Evolutionary conservation across 2,797 vertebrate species (phyloP).

Genomic region (Xerus rutilus): DNA sequence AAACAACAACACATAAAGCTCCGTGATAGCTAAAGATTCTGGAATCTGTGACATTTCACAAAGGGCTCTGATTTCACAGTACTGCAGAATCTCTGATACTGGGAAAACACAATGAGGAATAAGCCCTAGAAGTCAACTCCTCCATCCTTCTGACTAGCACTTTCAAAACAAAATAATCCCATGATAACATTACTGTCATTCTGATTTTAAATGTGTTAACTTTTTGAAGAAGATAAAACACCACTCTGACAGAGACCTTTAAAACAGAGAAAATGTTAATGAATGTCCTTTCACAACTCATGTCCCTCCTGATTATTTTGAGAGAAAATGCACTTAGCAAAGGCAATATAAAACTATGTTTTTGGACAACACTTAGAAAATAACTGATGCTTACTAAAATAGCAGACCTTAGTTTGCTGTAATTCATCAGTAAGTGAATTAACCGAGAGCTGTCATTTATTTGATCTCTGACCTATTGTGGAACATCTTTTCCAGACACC

Average conservation of each 20-base stretch:
- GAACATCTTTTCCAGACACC: neutral
- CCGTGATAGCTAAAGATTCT: neutral
- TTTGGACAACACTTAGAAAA: neutral
- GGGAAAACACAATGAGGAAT: neutral
- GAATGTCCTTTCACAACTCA: neutral
- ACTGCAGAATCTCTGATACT: neutral
- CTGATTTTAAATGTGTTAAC: neutral
- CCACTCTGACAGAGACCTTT: conserved; percentile 32
- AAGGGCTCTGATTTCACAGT: neutral
- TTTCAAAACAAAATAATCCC: neutral
- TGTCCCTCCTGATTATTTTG: neutral
- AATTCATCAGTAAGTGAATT: neutral
- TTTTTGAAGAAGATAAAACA: neutral
- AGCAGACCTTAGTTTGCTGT: neutral
- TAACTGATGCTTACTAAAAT: neutral
- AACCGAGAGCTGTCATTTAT: neutral
- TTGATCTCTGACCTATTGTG: neutral
- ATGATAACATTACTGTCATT: neutral
- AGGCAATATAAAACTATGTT: neutral
- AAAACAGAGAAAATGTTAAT: conserved; percentile 32
- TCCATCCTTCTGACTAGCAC: neutral
- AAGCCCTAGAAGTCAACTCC: neutral
- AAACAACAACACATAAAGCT: neutral
- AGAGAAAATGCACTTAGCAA: conserved; percentile 22
- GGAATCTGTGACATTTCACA: neutral